These are phyloP conservation scores for Blera fallax DNA, from an alignment of 2,888 invertebrate genomes.

Conservation along the genomic window DNA sequence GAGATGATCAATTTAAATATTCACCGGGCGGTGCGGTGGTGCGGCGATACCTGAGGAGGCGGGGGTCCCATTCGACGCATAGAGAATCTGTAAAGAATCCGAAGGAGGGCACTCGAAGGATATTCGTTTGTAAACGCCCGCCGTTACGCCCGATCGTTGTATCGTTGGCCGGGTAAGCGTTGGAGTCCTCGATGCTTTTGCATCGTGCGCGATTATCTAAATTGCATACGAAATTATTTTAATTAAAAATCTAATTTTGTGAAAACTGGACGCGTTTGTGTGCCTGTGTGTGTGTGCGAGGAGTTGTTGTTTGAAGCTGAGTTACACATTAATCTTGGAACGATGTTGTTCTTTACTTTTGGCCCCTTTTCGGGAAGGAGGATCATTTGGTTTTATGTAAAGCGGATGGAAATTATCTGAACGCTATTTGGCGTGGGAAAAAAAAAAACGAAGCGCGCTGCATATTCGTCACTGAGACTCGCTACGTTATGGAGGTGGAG, in stretches of 20 bases:
- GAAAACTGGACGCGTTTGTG: constrained; percentile 52
- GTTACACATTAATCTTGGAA: constrained; percentile 64
- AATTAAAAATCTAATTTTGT: constrained; percentile 82
- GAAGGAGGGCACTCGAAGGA: constrained; percentile 70
- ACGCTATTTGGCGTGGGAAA: constrained; percentile 60
- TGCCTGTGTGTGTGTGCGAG: constrained; percentile 11
- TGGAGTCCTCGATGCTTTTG: constrained; percentile 63
- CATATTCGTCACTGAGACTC: background rate
- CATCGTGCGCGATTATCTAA: constrained; percentile 81
- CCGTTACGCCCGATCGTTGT: constrained; percentile 73
- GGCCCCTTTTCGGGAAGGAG: constrained; percentile 16
- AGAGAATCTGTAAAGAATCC: constrained; percentile 34
- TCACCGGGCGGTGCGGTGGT: constrained; percentile 59
- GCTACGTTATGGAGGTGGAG: background rate
- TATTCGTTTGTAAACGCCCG: constrained; percentile 73
- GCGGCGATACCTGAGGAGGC: too few species aligned
- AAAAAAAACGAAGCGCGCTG: background rate
- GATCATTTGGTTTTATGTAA: constrained; percentile 65
- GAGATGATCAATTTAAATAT: constrained; percentile 82
- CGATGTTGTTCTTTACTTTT: constrained; percentile 45
- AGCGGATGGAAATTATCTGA: constrained; percentile 65
- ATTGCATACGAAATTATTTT: constrained; percentile 82
- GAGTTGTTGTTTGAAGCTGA: constrained; percentile 27
- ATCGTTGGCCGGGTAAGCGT: constrained; percentile 31
- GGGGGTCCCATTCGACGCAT: constrained; percentile 49